A percentile compares a stretch with the other conserved stretches of the same genome.
Evolutionary conservation across 2,113 vertebrate genomes (phyloP).

Genomic region (Ctenodactylus gundi): DNA sequence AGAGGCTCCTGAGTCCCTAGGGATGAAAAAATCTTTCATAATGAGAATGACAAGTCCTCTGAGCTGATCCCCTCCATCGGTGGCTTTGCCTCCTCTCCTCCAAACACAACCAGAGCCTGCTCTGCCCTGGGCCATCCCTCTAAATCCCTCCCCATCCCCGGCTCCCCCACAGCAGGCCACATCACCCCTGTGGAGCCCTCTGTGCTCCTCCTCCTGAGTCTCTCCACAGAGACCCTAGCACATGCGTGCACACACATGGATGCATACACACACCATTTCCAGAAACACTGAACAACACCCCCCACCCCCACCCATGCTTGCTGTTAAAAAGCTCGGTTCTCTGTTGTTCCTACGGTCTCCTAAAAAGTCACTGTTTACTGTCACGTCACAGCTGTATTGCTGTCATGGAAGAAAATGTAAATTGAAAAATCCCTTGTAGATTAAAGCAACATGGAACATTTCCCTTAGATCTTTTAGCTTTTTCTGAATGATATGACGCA

Average conservation of each 20-base stretch:
- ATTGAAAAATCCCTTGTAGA: neutral
- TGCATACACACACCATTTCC: neutral
- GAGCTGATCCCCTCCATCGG: too few species aligned
- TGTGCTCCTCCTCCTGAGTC: neutral
- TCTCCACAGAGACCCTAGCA: neutral
- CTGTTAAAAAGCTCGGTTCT: neutral
- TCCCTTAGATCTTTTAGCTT: neutral
- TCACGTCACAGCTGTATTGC: neutral
- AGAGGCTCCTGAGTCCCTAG: neutral
- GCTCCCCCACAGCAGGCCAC: neutral
- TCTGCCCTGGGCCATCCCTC: neutral
- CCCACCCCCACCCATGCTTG: neutral
- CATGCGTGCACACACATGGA: rapidly evolving
- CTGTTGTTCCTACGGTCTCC: neutral
- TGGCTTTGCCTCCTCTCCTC: neutral
- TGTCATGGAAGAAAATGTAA: neutral
- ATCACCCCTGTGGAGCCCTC: neutral
- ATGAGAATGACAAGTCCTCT: neutral
- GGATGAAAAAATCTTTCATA: neutral
- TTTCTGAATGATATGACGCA: neutral
- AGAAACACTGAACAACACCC: neutral
- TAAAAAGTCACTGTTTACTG: neutral
- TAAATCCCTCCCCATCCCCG: too few species aligned
- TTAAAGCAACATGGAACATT: neutral
- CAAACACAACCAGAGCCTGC: neutral